These are phyloP conservation scores for Anser brachyrhynchus DNA, from an alignment of 2,113 vertebrate species.

Conservation along the genomic window DNA sequence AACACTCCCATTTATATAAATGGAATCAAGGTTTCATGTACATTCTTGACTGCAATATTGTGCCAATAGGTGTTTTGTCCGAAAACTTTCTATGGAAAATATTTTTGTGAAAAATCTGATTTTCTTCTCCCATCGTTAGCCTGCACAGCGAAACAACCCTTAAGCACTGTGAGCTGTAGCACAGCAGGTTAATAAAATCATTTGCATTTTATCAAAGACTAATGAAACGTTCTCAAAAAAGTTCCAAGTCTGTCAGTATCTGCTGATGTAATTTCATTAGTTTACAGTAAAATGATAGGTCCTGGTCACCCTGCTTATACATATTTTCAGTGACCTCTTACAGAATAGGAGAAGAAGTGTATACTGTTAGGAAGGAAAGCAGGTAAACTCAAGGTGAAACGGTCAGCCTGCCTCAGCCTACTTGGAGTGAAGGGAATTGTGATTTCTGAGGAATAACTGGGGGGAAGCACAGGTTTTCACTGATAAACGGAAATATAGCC, in stretches of 20 bases:
- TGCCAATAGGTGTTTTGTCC: neutral
- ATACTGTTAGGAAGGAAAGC: neutral
- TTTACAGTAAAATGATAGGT: neutral
- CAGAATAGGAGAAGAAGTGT: accelerated
- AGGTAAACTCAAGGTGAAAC: neutral
- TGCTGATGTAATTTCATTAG: neutral
- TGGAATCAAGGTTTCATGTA: neutral
- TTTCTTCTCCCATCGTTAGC: neutral
- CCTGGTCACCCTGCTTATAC: neutral
- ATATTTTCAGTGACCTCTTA: neutral
- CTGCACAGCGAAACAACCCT: neutral
- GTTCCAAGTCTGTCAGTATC: neutral
- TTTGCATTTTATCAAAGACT: neutral
- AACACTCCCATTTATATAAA: neutral
- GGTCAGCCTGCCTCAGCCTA: neutral
- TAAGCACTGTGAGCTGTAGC: neutral
- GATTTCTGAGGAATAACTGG: neutral
- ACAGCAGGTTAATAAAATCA: neutral
- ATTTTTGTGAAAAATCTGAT: neutral
- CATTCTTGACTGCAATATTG: neutral
- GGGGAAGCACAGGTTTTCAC: neutral
- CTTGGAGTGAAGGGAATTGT: neutral
- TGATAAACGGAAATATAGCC: neutral
- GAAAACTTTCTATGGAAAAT: neutral
- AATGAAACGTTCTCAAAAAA: neutral